These are phyloP conservation scores for Lypha dubia DNA, from an alignment of 2,888 invertebrate genomes.

Conservation along the genomic window DNA sequence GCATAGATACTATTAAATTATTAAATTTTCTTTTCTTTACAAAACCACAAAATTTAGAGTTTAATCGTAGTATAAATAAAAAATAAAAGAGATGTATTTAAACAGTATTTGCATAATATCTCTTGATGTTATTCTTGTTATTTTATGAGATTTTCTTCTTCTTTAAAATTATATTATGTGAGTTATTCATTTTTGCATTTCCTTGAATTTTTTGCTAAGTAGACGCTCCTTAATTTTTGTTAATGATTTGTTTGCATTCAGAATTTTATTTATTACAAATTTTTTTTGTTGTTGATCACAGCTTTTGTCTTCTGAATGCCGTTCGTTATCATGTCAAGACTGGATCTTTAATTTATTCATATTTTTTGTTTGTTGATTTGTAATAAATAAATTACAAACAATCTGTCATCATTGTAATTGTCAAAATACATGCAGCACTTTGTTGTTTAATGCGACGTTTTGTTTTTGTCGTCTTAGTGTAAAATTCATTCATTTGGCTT, in stretches of 20 bases:
- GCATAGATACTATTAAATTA: no score
- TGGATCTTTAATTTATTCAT: slow-evolving; percentile 25
- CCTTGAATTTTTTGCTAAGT: slow-evolving; percentile 25
- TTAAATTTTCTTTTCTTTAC: no score
- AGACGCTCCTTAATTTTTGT: slow-evolving; percentile 45
- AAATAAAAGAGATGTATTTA: no score
- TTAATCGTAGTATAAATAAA: no score
- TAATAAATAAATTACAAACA: slow-evolving; percentile 67
- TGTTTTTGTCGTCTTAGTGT: slow-evolving; percentile 45
- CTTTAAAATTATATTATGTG: neutral
- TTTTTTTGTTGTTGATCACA: slow-evolving; percentile 1
- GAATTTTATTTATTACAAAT: neutral
- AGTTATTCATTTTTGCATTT: neutral
- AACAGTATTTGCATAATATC: neutral
- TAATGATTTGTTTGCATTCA: slow-evolving; percentile 31
- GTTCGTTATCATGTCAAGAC: slow-evolving; percentile 54
- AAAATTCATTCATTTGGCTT: slow-evolving; percentile 50
- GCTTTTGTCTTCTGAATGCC: slow-evolving; percentile 29
- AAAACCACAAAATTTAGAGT: no score
- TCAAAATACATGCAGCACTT: slow-evolving; percentile 59
- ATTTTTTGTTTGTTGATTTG: slow-evolving; percentile 51
- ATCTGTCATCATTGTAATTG: slow-evolving; percentile 71
- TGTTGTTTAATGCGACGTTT: slow-evolving; percentile 4
- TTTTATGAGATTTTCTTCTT: neutral
- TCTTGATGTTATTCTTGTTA: neutral